A percentile compares a stretch with the other conserved stretches of the same genome.
Evolutionary conservation across 2,113 vertebrate genomes (phyloP).

Genomic region (Glareola pratincola): DNA sequence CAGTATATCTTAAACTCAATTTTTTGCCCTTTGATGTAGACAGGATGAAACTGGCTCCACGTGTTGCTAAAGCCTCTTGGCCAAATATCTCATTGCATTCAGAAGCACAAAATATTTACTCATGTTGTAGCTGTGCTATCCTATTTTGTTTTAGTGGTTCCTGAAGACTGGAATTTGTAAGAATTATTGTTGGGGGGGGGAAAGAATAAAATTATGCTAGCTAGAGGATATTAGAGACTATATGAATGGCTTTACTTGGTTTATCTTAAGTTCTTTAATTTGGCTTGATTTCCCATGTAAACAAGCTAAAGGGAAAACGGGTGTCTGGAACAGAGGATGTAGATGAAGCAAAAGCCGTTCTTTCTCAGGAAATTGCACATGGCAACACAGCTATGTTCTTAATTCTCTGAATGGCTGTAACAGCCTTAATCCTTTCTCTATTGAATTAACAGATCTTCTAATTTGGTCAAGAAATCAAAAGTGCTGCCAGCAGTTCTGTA

Average conservation of each 20-base stretch:
- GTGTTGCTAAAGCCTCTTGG: background rate
- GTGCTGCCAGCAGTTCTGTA: background rate
- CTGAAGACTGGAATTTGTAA: background rate
- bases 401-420: background rate
- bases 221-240: background rate
- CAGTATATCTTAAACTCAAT: background rate
- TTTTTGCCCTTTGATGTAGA: background rate
- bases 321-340: slow-evolving; percentile 46
- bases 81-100: background rate
- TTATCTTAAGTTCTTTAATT: slow-evolving; percentile 41
- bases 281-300: slow-evolving; percentile 22
- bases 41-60: background rate
- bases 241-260: background rate
- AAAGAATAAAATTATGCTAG: background rate
- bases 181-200: background rate
- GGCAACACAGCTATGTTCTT: background rate
- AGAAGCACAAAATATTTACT: background rate
- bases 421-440: background rate
- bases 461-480: background rate
- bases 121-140: background rate
- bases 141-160: background rate
- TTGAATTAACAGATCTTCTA: slow-evolving; percentile 2
- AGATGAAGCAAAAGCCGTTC: slow-evolving; percentile 19
- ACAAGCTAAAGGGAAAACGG: slow-evolving; percentile 16
- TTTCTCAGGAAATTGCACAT: slow-evolving; percentile 44